A percentile compares a stretch with the other conserved stretches of the same genome.
These are phyloP conservation scores for Hycleus cichorii DNA, from an alignment of 1,140 invertebrate species.

Conservation along the genomic window DNA sequence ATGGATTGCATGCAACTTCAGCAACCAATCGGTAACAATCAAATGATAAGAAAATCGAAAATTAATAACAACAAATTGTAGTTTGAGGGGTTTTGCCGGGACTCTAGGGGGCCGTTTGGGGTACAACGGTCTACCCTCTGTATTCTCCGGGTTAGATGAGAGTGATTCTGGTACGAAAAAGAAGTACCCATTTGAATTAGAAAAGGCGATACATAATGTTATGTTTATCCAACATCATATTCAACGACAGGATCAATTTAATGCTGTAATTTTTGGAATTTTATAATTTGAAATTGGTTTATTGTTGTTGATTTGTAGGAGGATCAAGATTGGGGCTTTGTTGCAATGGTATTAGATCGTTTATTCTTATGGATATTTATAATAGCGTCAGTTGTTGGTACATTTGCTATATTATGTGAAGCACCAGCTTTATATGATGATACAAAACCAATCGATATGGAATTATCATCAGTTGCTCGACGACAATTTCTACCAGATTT, in stretches of 20 bases:
- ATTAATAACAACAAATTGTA: constrained; percentile 32
- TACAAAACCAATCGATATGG: constrained; percentile 82
- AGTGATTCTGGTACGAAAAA: constrained; percentile 71
- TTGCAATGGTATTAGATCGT: constrained; percentile 97
- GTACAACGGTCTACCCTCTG: constrained; percentile 71
- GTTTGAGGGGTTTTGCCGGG: constrained; percentile 63
- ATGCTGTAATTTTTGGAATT: constrained; percentile 60
- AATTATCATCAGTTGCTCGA: constrained; percentile 73
- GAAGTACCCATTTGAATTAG: constrained; percentile 85
- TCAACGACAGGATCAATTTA: constrained; percentile 86
- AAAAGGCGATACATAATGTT: constrained; percentile 89
- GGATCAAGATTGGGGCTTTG: constrained; percentile 98
- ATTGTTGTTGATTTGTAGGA: constrained; percentile 53
- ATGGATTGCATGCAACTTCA: constrained; percentile 65
- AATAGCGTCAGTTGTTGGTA: constrained; percentile 84
- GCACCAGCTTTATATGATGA: constrained; percentile 86
- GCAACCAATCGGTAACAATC: constrained; percentile 55
- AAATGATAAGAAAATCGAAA: not conserved
- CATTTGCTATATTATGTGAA: constrained; percentile 78
- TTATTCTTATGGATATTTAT: constrained; percentile 95
- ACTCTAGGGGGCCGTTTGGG: constrained; percentile 55
- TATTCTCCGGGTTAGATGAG: constrained; percentile 73
- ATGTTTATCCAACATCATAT: constrained; percentile 94
- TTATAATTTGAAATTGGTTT: not conserved
- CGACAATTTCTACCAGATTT: constrained; percentile 60